Evolutionary conservation across 2,888 invertebrate species (phyloP).

Genomic region (Dusona sp.): DNA sequence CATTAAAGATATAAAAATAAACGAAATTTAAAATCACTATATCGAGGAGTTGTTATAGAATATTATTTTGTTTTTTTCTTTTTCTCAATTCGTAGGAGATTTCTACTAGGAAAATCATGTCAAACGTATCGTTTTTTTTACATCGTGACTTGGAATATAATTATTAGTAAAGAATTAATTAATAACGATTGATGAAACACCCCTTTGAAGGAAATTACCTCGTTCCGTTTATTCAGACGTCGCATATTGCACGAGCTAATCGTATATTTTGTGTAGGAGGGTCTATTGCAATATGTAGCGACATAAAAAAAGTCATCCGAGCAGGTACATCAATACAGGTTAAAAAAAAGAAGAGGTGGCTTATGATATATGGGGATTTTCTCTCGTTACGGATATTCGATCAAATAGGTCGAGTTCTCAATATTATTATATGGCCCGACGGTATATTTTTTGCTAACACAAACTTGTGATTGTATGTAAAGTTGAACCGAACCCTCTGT

Average conservation of each 20-base stretch:
- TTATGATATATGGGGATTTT: conserved; percentile 41
- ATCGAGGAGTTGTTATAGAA: background rate
- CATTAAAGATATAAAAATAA: background rate
- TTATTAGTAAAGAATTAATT: too few relatives aligned
- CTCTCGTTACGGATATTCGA: conserved; percentile 54
- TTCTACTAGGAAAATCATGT: background rate
- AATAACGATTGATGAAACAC: conserved; percentile 22
- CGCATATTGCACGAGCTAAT: background rate
- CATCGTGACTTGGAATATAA: background rate
- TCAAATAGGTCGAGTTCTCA: conserved; percentile 62
- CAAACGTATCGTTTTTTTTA: background rate
- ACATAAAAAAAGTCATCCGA: conserved; percentile 56
- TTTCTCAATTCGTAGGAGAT: too few relatives aligned
- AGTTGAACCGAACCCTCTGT: background rate
- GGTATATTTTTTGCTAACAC: conserved; percentile 12
- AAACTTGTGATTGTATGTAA: conserved; percentile 1
- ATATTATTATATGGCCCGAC: conserved; percentile 42
- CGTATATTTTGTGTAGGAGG: conserved; percentile 48
- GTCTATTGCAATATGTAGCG: conserved; percentile 40
- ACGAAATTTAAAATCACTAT: background rate
- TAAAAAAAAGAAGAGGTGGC: conserved; percentile 17
- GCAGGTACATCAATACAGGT: conserved; percentile 27
- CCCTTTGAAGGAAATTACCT: background rate
- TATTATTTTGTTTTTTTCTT: background rate
- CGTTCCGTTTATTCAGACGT: conserved; percentile 35